phyloP scores from a whole-genome alignment of 2,888 invertebrate species.

The Mythimna vitellina region DNA sequence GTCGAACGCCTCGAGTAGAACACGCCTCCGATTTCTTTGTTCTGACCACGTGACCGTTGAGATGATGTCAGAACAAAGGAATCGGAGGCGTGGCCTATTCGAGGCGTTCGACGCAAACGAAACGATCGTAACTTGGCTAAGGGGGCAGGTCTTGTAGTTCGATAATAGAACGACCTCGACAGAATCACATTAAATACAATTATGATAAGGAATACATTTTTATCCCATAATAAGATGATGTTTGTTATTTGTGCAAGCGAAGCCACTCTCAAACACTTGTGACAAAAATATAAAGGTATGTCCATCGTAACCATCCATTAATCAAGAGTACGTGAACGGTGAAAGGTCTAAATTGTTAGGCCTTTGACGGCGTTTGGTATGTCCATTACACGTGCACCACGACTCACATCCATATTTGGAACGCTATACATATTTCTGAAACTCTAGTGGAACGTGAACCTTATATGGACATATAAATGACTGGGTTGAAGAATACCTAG shows the following conservation, averaged over 20 bases:
- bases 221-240: background rate
- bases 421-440: constrained; percentile 15
- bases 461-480: constrained; percentile 21
- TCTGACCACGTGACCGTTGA: too few species aligned
- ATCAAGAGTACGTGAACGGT: constrained; percentile 41
- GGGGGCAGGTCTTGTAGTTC: too few species aligned
- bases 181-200: too few species aligned
- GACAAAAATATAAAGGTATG: background rate
- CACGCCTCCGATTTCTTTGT: too few species aligned
- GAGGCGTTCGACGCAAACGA: too few species aligned
- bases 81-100: too few species aligned
- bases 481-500: constrained; percentile 1
- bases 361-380: constrained; percentile 38
- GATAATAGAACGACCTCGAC: too few species aligned
- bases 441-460: constrained; percentile 26
- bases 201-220: background rate
- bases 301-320: constrained; percentile 29
- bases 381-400: constrained; percentile 35
- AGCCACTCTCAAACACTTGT: background rate
- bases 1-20: too few species aligned
- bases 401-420: constrained; percentile 8
- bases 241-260: background rate
- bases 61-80: too few species aligned
- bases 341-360: constrained; percentile 6
- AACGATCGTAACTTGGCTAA: too few species aligned